Conservation (phyloP, 2,888 invertebrate genomes). For the Caenorhabditis becei region DNA sequence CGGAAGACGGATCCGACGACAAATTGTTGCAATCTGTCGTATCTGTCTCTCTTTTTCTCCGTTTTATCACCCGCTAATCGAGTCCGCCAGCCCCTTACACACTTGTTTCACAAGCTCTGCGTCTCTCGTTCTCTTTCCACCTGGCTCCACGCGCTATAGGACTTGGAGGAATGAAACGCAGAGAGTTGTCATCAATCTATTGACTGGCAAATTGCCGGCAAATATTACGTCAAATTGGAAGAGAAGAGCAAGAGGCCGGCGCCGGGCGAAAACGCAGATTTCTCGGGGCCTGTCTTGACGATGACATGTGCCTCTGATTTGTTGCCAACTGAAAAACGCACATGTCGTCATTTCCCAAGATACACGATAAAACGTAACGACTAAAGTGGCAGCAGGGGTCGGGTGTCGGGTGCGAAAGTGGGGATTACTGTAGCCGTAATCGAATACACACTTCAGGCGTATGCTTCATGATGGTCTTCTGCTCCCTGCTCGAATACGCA, state of each 20-base stretch:
- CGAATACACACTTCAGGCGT: constrained; percentile 63
- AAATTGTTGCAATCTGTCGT: constrained; percentile 58
- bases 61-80: constrained; percentile 45
- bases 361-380: constrained; percentile 40
- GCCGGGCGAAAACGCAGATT: constrained; percentile 21
- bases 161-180: constrained; percentile 6
- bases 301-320: constrained; percentile 57
- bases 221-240: constrained; percentile 59
- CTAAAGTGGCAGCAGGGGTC: constrained; percentile 20
- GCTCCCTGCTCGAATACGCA: constrained; percentile 96
- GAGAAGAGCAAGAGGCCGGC: constrained; percentile 4
- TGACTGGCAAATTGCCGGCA: constrained; percentile 62
- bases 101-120: constrained; percentile 47
- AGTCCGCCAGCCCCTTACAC: constrained; percentile 21
- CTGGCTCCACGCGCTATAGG: neutral
- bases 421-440: constrained; percentile 2
- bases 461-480: constrained; percentile 99
- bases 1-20: constrained; percentile 19
- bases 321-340: constrained; percentile 58
- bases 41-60: neutral
- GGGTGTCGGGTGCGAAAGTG: neutral
- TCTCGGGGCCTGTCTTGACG: constrained; percentile 2
- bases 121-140: constrained; percentile 1
- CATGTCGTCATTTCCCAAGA: constrained; percentile 35
- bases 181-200: constrained; percentile 58